phyloP scores from a whole-genome alignment of 2,797 vertebrate genomes.

The Acestrorhynchus altus region DNA sequence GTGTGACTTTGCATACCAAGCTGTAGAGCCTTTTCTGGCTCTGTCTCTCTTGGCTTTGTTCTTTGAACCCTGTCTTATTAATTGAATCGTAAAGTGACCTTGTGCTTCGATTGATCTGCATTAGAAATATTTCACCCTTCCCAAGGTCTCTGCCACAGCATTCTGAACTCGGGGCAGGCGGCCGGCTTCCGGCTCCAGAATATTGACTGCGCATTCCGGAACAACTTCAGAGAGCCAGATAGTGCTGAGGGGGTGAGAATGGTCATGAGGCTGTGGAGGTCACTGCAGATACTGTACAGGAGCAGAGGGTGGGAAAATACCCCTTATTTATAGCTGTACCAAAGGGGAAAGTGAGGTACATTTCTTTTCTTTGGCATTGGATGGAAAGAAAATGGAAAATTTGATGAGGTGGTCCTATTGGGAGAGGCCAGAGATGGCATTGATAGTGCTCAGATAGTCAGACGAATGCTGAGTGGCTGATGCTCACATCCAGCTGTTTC shows the following conservation, averaged over 20 bases:
- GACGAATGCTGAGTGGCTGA: conserved; percentile 15
- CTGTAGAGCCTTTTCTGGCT: neutral
- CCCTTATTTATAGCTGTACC: conserved; percentile 17
- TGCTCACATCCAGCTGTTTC: conserved; percentile 23
- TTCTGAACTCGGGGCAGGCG: conserved; percentile 16
- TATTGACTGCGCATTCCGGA: conserved; percentile 48
- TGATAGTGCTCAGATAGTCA: neutral
- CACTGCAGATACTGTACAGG: conserved; percentile 17
- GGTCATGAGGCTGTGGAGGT: conserved; percentile 31
- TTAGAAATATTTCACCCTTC: conserved; percentile 75
- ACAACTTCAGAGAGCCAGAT: conserved; percentile 70
- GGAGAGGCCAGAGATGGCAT: conserved; percentile 11
- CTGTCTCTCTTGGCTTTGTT: neutral
- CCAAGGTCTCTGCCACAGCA: conserved; percentile 76
- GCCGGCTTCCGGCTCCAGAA: conserved; percentile 24
- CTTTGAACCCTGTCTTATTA: conserved; percentile 46
- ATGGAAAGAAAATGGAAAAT: conserved; percentile 40
- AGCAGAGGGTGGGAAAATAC: conserved; percentile 32
- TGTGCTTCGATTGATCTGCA: conserved; percentile 84
- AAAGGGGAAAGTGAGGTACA: conserved; percentile 27
- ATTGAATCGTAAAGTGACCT: conserved; percentile 86
- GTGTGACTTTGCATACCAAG: no score
- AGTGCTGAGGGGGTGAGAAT: conserved; percentile 50
- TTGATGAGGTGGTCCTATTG: conserved; percentile 34
- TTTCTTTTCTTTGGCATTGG: conserved; percentile 15